Evolutionary conservation across 2,797 vertebrate species (phyloP), one percentile per base, ranked within the genome.

Genomic region (Lophius americanus): DNA sequence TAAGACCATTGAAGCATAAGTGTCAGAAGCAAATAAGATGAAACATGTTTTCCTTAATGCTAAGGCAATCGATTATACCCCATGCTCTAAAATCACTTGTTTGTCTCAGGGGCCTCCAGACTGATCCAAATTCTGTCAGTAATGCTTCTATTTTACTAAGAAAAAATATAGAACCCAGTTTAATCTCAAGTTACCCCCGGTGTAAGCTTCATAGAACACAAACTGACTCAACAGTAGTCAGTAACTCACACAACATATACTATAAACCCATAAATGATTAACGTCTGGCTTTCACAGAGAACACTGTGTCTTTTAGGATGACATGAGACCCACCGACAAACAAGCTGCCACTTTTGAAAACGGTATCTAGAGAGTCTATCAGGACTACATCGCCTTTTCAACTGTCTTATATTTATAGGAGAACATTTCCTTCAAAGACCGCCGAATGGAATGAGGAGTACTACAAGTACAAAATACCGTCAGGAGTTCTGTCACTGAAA

Each of bases 261-360:
- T 82, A 67, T 89, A 87, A 91, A 89, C 57, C 57, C 60, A 89
- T 81, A 63, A 92, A 93, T 91, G 70, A 93, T 93, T 92, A 91
- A 92, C 89, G 75, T 56, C 47, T 10, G 3, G 12, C 50, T 74
- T 49, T 58, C 60, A 75, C 59, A 81, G 67, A 78, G 65, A 60
- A 84, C 71, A 88, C 60, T 11, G 53, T 77, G 75, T 75, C 81
- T 78, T 76, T 79, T 23, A 35, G 59, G 70, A 44, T 63, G 49
- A 69, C 72, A 75, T 64, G 51, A 63, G 76, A 56, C 44, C 67
- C 48, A 2, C 10, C 3, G 11, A 11, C 11, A 37, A 78, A 73
- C 67, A 64, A 51, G 51, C 3, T 60, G 39, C 3, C 35, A 41
- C 46, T 39, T 73, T 48, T 75, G 11, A 67, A 12, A 64, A 52